Evolutionary conservation across 2,113 vertebrate species (phyloP), one percentile per base, ranked within the genome.

Genomic region (Mugil cephalus): DNA sequence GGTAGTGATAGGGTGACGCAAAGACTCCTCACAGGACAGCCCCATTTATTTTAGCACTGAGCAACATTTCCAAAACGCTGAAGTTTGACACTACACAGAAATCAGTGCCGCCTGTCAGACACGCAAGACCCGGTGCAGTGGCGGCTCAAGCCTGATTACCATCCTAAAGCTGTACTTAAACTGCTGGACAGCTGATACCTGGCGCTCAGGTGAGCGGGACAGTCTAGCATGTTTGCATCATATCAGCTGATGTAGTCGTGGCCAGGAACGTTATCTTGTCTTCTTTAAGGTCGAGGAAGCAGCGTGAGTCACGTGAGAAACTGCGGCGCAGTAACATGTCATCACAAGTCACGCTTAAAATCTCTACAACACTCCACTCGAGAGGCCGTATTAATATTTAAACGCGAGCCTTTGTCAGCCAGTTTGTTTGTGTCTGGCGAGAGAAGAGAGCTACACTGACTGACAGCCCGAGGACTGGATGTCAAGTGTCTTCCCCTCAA

Each of bases 91-190:
- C 40, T 36, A 59, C 14, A 62, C 39, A 58, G 13, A 68, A 34
- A 50, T 69, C 54, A 47, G 53, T 34, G 8, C 18, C 52, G n/a
- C 13, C 39, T 39, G 38, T 24, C 38, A 63, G 51, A 60, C 51
- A 53, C 19, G 13, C 46, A 52, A 39, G 47, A 52, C 1, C 10
- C 18, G 67, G 59, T 21, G 35, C 59, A 74, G 69, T 21, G 15
- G 35, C 36, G 15, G 56, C 60, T 61, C 69, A 80, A 75, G 65
- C 66, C 47, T 71, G 18, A 61, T 81, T 79, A 78, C 62, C 3
- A 14, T 18, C 43, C 47, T 80, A 72, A 82, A 74, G 12, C 34
- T 76, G 53, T 63, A 62, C 61, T 84, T 82, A 79, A 65, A 64
- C 36, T 66, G 43, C 50, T 75, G 77, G 67, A 77, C 18, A 68